A percentile compares a stretch with the other conserved stretches of the same genome.
These are phyloP conservation scores for Prunella fulvescens DNA, from an alignment of 2,113 vertebrate species.

Conservation along the genomic window DNA sequence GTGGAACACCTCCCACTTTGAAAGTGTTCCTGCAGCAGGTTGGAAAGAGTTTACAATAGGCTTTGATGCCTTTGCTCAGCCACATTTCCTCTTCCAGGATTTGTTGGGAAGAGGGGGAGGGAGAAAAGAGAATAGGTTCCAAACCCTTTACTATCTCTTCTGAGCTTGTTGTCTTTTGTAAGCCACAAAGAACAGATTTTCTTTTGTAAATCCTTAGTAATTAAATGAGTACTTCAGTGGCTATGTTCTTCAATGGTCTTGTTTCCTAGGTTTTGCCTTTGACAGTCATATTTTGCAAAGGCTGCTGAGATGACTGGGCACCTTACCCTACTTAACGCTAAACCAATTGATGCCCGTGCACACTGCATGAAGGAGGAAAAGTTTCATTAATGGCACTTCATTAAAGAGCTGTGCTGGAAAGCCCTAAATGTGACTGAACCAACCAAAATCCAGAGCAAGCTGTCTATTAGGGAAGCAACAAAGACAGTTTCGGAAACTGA, in stretches of 20 bases:
- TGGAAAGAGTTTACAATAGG: slow-evolving; percentile 64
- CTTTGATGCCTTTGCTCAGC: slow-evolving; percentile 77
- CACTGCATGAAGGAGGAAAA: slow-evolving; percentile 77
- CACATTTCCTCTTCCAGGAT: slow-evolving; percentile 75
- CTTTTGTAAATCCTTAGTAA: slow-evolving; percentile 81
- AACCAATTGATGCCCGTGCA: slow-evolving; percentile 78
- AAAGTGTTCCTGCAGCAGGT: slow-evolving; percentile 46
- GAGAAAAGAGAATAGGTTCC: slow-evolving; percentile 4
- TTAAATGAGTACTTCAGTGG: slow-evolving; percentile 80
- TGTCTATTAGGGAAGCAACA: slow-evolving; percentile 85
- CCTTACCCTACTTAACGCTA: slow-evolving; percentile 75
- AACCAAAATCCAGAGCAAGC: slow-evolving; percentile 76
- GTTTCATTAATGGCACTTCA: slow-evolving; percentile 89
- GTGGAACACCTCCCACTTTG: slow-evolving; percentile 44
- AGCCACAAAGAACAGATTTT: slow-evolving; percentile 81
- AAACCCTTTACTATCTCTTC: slow-evolving; percentile 73
- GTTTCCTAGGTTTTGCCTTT: slow-evolving; percentile 82
- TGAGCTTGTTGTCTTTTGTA: slow-evolving; percentile 83
- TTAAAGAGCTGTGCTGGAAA: slow-evolving; percentile 77
- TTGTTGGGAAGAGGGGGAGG: slow-evolving; percentile 67
- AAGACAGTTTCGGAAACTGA: slow-evolving; percentile 86
- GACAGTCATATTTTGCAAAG: slow-evolving; percentile 80
- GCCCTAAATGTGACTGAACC: slow-evolving; percentile 75
- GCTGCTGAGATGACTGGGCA: slow-evolving; percentile 72
- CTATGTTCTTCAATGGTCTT: slow-evolving; percentile 71